Percentiles rank a stretch among this genome's conserved stretches.
These are phyloP conservation scores for Vulpes vulpes DNA, from an alignment of 2,113 vertebrate genomes.

Conservation along the genomic window DNA sequence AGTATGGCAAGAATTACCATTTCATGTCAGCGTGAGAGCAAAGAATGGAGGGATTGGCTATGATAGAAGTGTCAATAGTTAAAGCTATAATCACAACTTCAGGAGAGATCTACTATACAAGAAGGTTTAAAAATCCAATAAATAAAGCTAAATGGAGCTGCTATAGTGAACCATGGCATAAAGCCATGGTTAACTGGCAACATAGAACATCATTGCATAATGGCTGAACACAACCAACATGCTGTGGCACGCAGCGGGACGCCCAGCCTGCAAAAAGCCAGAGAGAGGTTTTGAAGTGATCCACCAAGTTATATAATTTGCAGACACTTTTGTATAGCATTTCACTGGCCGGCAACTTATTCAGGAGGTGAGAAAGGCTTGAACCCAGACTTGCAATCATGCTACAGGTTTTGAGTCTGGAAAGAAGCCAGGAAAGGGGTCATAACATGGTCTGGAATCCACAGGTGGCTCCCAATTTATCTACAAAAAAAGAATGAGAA, in stretches of 20 bases:
- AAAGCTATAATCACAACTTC: constrained; percentile 80
- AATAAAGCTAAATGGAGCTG: constrained; percentile 54
- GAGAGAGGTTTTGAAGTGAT: constrained; percentile 57
- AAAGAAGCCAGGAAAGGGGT: constrained; percentile 8
- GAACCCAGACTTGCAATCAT: neutral
- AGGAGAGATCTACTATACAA: constrained; percentile 78
- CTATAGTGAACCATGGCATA: constrained; percentile 11
- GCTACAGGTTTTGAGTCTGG: constrained; percentile 27
- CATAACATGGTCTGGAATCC: neutral
- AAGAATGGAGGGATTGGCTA: constrained; percentile 70
- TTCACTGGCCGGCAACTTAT: neutral
- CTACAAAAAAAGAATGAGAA: constrained; percentile 24
- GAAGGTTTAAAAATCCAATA: constrained; percentile 77
- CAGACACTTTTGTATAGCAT: constrained; percentile 52
- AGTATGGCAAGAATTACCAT: constrained; percentile 23
- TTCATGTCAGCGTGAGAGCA: constrained; percentile 62
- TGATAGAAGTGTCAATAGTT: constrained; percentile 76
- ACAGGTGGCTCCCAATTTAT: constrained; percentile 62
- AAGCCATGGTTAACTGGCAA: constrained; percentile 47
- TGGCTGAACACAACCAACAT: constrained; percentile 30
- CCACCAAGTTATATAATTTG: constrained; percentile 50
- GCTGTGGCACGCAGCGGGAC: constrained; percentile 3
- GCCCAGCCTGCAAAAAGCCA: constrained; percentile 51
- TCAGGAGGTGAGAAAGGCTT: constrained; percentile 44
- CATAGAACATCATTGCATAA: constrained; percentile 12